Conservation (phyloP, 2,888 invertebrate genomes). For the Caenorhabditis japonica region DNA sequence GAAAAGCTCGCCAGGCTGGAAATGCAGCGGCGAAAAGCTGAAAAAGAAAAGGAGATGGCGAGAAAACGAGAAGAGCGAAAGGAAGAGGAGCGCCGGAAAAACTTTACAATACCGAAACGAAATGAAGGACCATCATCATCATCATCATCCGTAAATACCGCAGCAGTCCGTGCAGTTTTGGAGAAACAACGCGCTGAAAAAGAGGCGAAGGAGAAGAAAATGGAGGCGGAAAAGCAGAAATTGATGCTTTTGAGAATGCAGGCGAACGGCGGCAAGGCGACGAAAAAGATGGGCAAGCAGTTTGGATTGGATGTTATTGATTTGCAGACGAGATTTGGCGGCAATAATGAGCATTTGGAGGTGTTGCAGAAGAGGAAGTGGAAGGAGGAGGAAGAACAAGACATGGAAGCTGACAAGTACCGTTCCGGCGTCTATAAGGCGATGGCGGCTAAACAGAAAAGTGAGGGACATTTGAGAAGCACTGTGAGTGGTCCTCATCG, state of each 20-base stretch:
- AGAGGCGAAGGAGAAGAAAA: slow-evolving; percentile 50
- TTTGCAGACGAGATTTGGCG: slow-evolving; percentile 68
- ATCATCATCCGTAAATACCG: slow-evolving; percentile 32
- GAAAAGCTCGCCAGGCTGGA: slow-evolving; percentile 31
- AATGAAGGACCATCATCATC: slow-evolving; percentile 38
- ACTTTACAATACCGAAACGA: slow-evolving; percentile 67
- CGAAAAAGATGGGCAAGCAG: slow-evolving; percentile 71
- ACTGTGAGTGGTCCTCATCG: slow-evolving; percentile 55
- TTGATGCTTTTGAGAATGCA: slow-evolving; percentile 67
- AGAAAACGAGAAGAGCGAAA: slow-evolving; percentile 30
- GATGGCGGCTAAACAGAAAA: slow-evolving; percentile 54
- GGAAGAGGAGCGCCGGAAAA: slow-evolving; percentile 44
- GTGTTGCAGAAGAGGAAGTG: slow-evolving; percentile 62
- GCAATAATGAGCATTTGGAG: slow-evolving; percentile 62
- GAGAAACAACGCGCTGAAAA: slow-evolving; percentile 50
- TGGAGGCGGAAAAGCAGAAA: slow-evolving; percentile 60
- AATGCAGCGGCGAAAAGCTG: slow-evolving; percentile 43
- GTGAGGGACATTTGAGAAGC: slow-evolving; percentile 33
- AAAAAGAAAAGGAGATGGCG: slow-evolving; percentile 39
- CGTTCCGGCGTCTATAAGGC: slow-evolving; percentile 65
- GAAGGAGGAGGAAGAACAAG: slow-evolving; percentile 66
- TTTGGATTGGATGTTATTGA: slow-evolving; percentile 68
- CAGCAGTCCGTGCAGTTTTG: slow-evolving; percentile 55
- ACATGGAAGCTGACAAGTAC: slow-evolving; percentile 48
- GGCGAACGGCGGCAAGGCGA: slow-evolving; percentile 72